Evolutionary conservation across 2,888 invertebrate species (phyloP), one percentile per base, ranked within the genome.

Genomic region (Mythimna albipuncta): DNA sequence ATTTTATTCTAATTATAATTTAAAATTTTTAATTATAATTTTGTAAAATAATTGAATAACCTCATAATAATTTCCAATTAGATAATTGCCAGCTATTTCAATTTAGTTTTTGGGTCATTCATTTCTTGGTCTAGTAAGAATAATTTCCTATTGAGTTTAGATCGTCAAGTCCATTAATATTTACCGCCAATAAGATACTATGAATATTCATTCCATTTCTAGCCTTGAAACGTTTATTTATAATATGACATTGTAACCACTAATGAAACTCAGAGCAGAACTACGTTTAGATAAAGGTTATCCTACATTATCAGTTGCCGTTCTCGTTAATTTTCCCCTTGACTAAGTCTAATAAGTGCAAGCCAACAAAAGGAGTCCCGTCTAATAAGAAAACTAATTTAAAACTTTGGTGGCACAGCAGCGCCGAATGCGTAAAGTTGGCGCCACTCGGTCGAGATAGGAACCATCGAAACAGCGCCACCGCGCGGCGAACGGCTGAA

Each of bases 401-500:
- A 87, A 90, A 92, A 91, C 82, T 91, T 90, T 84, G 76, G 85
- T 77, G 83, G 89, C 90, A 91, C 93, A 94, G 89, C 90, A 92
- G 95, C 94, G 95, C 94, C 94, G 90, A 89, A 90, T 84, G 85
- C 81, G 81, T 87, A 87, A 89, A 90, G 85, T 89, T 89, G 86
- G 85, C 82, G 82, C 79, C 84, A 62, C 69, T 84, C 79, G 84
- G 85, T 87, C 78, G 76, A 89, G 91, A 93, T 87, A 90, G 88
- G 90, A 95, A 94, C 94, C 94, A 87, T 91, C 68, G 77, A 70
- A 81, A 85, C 90, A 96, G 89, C 96, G 96, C 96, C 95, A 95
- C 93, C 96, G 91, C 79, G 95, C 94, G 96, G 93, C 86, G 95
- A 91, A 94, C 93, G 92, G 96, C 93, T 90, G 95, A 96, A 96